Conservation (phyloP, 2,113 vertebrate genomes). For the Eclectus roratus region DNA sequence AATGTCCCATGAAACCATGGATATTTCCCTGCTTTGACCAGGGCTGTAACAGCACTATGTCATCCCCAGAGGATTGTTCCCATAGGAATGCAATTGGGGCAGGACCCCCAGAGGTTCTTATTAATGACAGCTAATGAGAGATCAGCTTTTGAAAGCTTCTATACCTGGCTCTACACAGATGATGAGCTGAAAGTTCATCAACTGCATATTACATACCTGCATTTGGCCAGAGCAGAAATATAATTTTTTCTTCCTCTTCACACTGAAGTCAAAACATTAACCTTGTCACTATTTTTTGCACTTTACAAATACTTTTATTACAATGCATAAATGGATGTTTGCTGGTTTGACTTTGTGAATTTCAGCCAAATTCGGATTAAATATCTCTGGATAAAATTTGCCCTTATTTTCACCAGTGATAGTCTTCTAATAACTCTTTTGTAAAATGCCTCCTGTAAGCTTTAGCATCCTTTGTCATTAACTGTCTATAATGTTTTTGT, state of each 20-base stretch:
- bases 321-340: not conserved
- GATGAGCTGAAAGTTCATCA: not conserved
- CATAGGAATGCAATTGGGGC: fast-evolving
- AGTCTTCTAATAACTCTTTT: not conserved
- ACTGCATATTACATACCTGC: not conserved
- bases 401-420: not conserved
- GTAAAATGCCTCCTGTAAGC: not conserved
- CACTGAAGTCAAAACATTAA: not conserved
- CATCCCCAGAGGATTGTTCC: not conserved
- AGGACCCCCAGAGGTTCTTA: not conserved
- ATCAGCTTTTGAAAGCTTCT: not conserved
- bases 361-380: not conserved
- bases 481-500: not conserved
- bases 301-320: not conserved
- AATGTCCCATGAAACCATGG: not conserved
- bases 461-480: not conserved
- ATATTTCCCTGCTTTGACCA: not conserved
- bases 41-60: not conserved
- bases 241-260: not conserved
- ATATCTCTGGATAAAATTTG: not conserved
- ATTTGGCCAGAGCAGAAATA: not conserved
- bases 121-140: not conserved
- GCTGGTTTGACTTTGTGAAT: not conserved
- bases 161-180: not conserved
- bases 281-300: not conserved